phyloP scores from a whole-genome alignment of 2,888 invertebrate species.

The Scaptomyza polygonia region DNA sequence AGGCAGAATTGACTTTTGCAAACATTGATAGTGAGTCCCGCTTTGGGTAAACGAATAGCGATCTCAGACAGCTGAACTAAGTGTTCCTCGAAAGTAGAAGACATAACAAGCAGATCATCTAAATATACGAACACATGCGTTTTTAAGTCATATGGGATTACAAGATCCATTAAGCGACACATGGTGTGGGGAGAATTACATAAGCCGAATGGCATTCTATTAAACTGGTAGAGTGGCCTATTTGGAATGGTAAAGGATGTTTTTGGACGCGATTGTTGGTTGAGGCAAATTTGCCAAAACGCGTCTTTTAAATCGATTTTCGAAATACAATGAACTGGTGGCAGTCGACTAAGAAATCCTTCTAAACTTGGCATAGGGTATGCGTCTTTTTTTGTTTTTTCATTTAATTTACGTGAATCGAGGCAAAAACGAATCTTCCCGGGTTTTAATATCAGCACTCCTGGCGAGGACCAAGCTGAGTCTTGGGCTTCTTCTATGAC shows the following conservation, averaged over 20 bases:
- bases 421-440: too few species aligned
- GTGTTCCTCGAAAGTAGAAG: slow-evolving; percentile 3
- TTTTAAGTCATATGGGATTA: slow-evolving; percentile 7
- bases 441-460: too few species aligned
- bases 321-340: too few species aligned
- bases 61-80: neutral
- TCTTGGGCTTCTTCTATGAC: too few species aligned
- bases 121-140: neutral
- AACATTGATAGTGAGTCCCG: neutral
- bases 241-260: neutral
- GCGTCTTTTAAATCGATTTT: too few species aligned
- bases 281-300: neutral
- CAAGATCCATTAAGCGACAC: slow-evolving; percentile 8
- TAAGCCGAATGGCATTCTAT: neutral
- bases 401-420: too few species aligned
- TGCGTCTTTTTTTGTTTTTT: too few species aligned
- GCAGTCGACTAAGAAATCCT: too few species aligned
- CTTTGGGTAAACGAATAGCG: neutral
- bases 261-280: neutral
- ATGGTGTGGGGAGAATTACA: neutral
- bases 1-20: slow-evolving; percentile 9
- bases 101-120: too few species aligned
- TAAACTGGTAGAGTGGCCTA: neutral
- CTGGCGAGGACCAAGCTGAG: too few species aligned
- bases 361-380: too few species aligned